Evolutionary conservation across 2,113 vertebrate species (phyloP), one percentile per base, ranked within the genome.

Genomic region (Bufo bufo): DNA sequence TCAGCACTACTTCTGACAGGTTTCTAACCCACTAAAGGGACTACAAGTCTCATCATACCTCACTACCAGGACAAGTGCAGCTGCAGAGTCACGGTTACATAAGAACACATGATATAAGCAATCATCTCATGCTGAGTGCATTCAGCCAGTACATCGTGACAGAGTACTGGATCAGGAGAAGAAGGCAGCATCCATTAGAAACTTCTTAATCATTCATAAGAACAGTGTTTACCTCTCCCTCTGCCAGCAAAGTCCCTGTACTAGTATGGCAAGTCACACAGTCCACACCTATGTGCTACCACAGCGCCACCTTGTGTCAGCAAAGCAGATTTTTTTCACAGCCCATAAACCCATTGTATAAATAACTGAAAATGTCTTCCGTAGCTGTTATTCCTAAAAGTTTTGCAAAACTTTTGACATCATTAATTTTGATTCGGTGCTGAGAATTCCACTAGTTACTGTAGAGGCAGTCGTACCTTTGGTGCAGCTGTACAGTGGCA

Each of bases 251-350:
- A 84, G 63, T 14, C 50, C 5, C 10, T 19, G 11, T 1, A 33
- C 11, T 50, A 9, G 0, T 81, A 19, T 0, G 9, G 54, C 0
- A 3, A 0, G 0, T 84, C 63, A 80, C 43, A 11, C 52, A 91
- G 87, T 65, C 78, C 86, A 93, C 93, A 90, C 33, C 49, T 72
- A 81, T 66, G 90, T 77, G 72, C 90, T 91, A 17, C 65, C 19
- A 82, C 87, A 93, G 89, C 91, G 91, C 94, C 94, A 94, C 91
- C 95, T 95, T 89, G 93, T 94, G 94, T 65, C 14, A 63, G 4
- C n/a, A 82, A 49, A 19, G 59, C n/a, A 10, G n/a, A 43, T 33
- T 33, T 33, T 33, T 33, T 33, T 33, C 33, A 33, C 33, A 33
- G 33, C 33, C 33, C 33, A 33, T 33, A 33, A 33, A 33, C 33